Percentiles rank a stretch among this genome's conserved stretches.
phyloP scores from a whole-genome alignment of 2,113 vertebrate genomes.

The Mesembrinibis cayennensis region DNA sequence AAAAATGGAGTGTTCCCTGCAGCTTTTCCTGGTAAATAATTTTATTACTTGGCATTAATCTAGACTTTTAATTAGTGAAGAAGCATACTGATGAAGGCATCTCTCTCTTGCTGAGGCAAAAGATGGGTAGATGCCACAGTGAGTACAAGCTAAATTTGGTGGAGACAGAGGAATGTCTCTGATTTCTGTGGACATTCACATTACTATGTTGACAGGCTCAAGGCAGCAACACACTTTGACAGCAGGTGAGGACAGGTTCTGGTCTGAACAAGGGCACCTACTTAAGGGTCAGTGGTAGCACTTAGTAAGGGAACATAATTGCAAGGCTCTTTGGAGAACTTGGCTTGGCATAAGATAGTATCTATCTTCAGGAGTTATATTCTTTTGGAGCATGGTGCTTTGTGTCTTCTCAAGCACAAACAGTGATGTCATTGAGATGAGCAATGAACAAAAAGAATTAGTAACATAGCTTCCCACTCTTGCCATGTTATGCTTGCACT shows the following conservation, averaged over 20 bases:
- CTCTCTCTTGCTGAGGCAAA: neutral
- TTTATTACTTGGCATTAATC: conserved; percentile 43
- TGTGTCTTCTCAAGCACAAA: neutral
- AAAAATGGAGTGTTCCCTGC: conserved; percentile 6
- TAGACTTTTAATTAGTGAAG: conserved; percentile 30
- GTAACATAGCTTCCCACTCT: neutral
- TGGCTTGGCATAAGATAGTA: neutral
- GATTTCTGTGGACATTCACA: neutral
- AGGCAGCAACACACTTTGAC: neutral
- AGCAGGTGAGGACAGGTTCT: neutral
- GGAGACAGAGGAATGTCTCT: neutral
- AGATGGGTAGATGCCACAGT: neutral
- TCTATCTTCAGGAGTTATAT: neutral
- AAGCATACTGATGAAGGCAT: neutral
- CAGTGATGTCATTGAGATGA: neutral
- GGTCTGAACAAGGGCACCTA: neutral
- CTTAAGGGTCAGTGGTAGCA: neutral
- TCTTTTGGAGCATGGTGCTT: neutral
- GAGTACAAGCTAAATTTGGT: neutral
- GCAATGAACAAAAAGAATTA: neutral
- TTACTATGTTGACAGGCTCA: neutral
- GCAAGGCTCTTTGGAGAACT: neutral
- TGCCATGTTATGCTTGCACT: neutral
- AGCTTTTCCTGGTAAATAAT: conserved; percentile 36
- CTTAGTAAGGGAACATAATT: neutral